Evolutionary conservation across 2,888 invertebrate genomes (phyloP), one percentile per base, ranked within the genome.

Genomic region (Apamea sordens): DNA sequence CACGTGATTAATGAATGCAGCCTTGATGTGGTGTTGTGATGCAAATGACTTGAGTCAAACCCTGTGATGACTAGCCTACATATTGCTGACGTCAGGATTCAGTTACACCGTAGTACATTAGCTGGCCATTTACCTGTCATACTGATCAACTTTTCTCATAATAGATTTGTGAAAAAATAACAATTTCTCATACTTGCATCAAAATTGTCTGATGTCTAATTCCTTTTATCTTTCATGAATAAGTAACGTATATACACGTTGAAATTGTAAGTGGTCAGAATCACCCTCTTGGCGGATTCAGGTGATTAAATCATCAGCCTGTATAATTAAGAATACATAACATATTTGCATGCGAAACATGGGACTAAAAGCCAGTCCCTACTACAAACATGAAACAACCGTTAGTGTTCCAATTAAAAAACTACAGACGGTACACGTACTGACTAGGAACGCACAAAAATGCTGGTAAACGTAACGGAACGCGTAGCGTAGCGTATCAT

Each of bases 21-120:
- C 88, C 90, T 90, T 88, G 86, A 91, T 91, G 89, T 82, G 89
- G 81, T 92, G 92, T 93, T 93, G 92, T 92, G 92, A 94, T 94
- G 94, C 93, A 93, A 93, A 94, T 93, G 92, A 92, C 93, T 91
- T 89, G 89, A 92, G 91, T 91, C 92, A 90, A 89, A 90, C 90
- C 86, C 88, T 84, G 88, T 91, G 92, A 92, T 93, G 92, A 93
- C 93, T 92, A 91, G 86, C 89, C 91, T 91, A 89, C 86, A 92
- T 90, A 90, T 82, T 88, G 88, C 78, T 88, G 87, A 87, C 82
- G 83, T 80, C 73, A 64, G 81, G 70, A 76, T 86, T 73, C 64
- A 71, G 68, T 92, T 82, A 91, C 91, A 93, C 92, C 87, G 68
- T 50, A 44, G 53, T 32, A 15, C 28, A 41, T 18, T 56, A 36